Evolutionary conservation across 1,140 invertebrate species (phyloP).

Genomic region (Platyscapa corneri): DNA sequence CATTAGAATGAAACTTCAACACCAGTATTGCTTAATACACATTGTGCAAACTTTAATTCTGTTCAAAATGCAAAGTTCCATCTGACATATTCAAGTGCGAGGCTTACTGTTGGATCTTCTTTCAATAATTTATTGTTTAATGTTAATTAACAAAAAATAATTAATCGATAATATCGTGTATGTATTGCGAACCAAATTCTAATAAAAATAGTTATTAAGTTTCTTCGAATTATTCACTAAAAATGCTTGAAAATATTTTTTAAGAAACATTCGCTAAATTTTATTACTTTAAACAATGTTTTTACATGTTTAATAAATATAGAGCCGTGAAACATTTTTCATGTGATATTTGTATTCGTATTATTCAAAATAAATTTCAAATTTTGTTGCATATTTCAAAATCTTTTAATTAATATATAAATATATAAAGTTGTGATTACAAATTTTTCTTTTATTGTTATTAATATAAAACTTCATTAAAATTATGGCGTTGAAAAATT

Average conservation of each 20-base stretch:
- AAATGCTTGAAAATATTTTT: neutral
- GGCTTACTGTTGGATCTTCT: neutral
- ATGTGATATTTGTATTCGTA: neutral
- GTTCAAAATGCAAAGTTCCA: neutral
- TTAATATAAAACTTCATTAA: neutral
- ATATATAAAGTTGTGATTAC: neutral
- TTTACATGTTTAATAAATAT: too few species aligned
- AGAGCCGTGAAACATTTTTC: too few species aligned
- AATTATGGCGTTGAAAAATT: neutral
- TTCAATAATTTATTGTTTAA: constrained; percentile 7
- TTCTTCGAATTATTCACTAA: neutral
- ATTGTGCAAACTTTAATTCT: neutral
- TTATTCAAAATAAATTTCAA: neutral
- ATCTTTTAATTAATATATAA: too few species aligned
- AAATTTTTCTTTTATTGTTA: neutral
- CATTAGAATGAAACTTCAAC: neutral
- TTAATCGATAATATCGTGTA: neutral
- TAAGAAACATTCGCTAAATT: neutral
- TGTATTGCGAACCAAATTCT: neutral
- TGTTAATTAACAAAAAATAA: neutral
- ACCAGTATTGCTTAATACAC: neutral
- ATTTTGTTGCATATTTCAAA: too few species aligned
- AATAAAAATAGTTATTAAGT: neutral
- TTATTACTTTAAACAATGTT: neutral
- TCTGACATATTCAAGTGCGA: neutral